Conservation (phyloP, 2,113 vertebrate species). For the Camelus bactrianus region DNA sequence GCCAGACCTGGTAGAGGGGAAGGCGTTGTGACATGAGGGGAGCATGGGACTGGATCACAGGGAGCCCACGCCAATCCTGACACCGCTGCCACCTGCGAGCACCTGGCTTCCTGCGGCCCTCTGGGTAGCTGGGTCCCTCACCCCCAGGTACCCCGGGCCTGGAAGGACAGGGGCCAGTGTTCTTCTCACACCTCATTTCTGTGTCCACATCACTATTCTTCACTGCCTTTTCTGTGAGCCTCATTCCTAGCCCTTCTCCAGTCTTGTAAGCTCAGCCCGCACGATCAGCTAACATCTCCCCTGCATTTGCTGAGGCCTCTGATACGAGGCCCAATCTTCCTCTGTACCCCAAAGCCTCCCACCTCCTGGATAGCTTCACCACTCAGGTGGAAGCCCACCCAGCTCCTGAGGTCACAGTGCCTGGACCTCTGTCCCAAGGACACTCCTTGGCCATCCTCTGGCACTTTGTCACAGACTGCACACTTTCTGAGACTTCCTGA, state of each 20-base stretch:
- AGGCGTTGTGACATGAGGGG: accelerated
- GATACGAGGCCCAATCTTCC: not conserved
- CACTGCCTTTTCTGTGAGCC: accelerated
- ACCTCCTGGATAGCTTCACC: not conserved
- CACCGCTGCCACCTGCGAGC: not conserved
- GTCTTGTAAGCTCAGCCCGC: not conserved
- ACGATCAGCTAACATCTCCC: not conserved
- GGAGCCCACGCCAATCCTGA: not conserved
- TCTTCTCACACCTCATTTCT: not conserved
- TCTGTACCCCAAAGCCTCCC: not conserved
- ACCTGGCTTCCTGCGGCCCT: not conserved
- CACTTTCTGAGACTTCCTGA: not conserved
- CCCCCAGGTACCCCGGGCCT: not conserved
- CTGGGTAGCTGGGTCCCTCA: not conserved
- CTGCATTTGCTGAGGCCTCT: not conserved
- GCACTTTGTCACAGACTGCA: not conserved
- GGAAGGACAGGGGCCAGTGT: not conserved
- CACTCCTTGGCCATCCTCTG: not conserved
- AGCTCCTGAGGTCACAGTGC: not conserved
- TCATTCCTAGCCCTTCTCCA: not conserved
- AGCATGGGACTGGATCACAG: accelerated
- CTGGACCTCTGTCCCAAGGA: not conserved
- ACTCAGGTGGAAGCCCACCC: not conserved
- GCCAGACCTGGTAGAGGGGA: not conserved
- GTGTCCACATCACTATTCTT: not conserved